These are phyloP conservation scores for Hystrix cristata DNA, from an alignment of 2,113 vertebrate species.

Conservation along the genomic window DNA sequence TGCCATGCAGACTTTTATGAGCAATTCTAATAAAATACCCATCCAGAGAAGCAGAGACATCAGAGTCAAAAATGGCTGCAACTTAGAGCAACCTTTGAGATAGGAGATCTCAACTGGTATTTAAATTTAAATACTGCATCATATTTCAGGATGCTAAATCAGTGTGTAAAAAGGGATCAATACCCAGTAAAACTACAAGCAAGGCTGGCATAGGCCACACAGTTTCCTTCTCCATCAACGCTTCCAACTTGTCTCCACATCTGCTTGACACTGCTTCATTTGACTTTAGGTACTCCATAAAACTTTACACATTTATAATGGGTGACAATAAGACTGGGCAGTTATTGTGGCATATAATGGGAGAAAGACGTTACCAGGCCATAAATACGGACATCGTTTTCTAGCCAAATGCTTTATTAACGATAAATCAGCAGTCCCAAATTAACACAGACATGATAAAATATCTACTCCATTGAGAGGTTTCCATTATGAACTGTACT, in stretches of 20 bases:
- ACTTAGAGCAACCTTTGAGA: slow-evolving; percentile 55
- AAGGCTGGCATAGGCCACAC: not conserved
- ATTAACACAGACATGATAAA: slow-evolving; percentile 73
- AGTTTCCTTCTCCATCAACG: slow-evolving; percentile 1
- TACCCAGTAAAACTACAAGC: slow-evolving; percentile 61
- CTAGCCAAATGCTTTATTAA: slow-evolving; percentile 76
- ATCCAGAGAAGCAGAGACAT: slow-evolving; percentile 35
- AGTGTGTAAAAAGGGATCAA: slow-evolving; percentile 63
- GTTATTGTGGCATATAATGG: slow-evolving; percentile 71
- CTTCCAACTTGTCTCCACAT: slow-evolving; percentile 52
- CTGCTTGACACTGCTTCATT: slow-evolving; percentile 35
- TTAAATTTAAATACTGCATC: slow-evolving; percentile 74
- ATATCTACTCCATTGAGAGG: slow-evolving; percentile 29
- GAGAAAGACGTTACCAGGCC: slow-evolving; percentile 60
- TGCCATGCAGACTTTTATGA: slow-evolving; percentile 55
- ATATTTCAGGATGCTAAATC: slow-evolving; percentile 66
- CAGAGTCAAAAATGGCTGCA: slow-evolving; percentile 40
- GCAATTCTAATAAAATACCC: slow-evolving; percentile 69
- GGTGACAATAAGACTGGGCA: slow-evolving; percentile 56
- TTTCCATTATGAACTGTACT: slow-evolving; percentile 61
- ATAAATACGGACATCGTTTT: slow-evolving; percentile 64
- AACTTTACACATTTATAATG: slow-evolving; percentile 72
- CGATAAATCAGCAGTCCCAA: slow-evolving; percentile 66
- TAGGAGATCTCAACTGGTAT: slow-evolving; percentile 11
- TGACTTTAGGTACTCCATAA: slow-evolving; percentile 75